Conservation (phyloP, 1,140 invertebrate species). For the Drosophila persimilis region DNA sequence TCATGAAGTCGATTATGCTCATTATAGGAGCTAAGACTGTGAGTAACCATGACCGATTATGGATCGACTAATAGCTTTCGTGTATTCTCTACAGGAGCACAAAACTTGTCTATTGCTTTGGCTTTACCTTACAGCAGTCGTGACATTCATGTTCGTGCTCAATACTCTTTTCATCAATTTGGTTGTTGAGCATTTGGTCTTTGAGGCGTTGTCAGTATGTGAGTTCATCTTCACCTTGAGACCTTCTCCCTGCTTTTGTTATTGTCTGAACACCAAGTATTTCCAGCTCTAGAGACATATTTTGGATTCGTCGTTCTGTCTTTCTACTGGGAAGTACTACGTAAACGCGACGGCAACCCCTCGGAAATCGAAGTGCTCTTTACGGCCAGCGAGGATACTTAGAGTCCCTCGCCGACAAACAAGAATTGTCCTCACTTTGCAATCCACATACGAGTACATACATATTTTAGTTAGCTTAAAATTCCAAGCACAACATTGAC, state of each 20-base stretch:
- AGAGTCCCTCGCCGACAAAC: background rate
- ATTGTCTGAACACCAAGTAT: too few relatives aligned
- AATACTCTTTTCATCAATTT: constrained; percentile 1
- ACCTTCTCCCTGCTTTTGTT: background rate
- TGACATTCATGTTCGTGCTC: background rate
- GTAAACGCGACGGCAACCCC: background rate
- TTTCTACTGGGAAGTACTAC: constrained; percentile 36
- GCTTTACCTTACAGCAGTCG: constrained; percentile 13
- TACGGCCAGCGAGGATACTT: constrained; percentile 7
- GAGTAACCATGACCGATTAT: background rate
- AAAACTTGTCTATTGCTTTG: constrained; percentile 39
- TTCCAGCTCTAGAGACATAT: constrained; percentile 46
- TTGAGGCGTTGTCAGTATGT: constrained; percentile 10
- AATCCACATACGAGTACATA: too few relatives aligned
- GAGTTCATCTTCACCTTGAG: background rate
- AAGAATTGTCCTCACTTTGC: too few relatives aligned
- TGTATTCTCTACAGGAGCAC: constrained; percentile 13
- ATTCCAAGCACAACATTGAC: too few relatives aligned
- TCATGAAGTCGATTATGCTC: constrained; percentile 23
- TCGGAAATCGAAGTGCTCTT: constrained; percentile 54
- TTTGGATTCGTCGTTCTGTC: constrained; percentile 37
- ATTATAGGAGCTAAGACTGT: constrained; percentile 33
- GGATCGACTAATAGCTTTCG: too few relatives aligned
- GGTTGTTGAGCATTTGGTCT: background rate
- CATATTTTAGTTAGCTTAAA: too few relatives aligned